phyloP scores from a whole-genome alignment of 2,113 vertebrate genomes.

The Anhinga rufa region DNA sequence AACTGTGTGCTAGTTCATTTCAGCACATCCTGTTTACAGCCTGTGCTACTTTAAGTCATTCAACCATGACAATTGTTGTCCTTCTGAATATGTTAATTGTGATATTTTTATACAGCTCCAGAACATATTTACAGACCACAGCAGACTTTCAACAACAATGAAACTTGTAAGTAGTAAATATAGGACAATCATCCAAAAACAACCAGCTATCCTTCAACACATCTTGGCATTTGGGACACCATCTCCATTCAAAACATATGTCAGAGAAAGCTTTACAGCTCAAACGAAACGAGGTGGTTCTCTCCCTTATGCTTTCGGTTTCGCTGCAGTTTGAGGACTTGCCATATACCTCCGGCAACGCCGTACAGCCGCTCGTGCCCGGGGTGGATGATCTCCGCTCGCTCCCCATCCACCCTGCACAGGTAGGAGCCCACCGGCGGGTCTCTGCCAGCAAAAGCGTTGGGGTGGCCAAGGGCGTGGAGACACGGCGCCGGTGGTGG shows the following conservation, averaged over 20 bases:
- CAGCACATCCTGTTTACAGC: conserved; percentile 72
- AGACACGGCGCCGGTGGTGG: rapidly evolving
- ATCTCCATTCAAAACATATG: conserved; percentile 63
- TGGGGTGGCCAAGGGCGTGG: neutral
- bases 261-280: conserved; percentile 24
- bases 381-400: neutral
- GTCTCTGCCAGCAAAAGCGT: rapidly evolving
- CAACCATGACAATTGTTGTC: conserved; percentile 66
- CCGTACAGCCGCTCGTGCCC: neutral
- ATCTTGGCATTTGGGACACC: conserved; percentile 58
- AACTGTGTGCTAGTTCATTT: conserved; percentile 55
- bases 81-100: conserved; percentile 65
- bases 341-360: neutral
- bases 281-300: conserved; percentile 6
- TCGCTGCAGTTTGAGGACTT: neutral
- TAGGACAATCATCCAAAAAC: neutral
- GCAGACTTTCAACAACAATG: conserved; percentile 58
- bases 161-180: conserved; percentile 21
- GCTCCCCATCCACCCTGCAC: neutral
- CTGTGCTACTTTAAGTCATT: conserved; percentile 57
- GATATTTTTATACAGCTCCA: conserved; percentile 72
- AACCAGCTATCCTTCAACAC: conserved; percentile 56
- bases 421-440: neutral
- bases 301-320: conserved; percentile 23
- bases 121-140: conserved; percentile 53